Conservation (phyloP, 37 sponge, comb jelly and placozoan genomes). For the Halisarca cf. caerulea region DNA sequence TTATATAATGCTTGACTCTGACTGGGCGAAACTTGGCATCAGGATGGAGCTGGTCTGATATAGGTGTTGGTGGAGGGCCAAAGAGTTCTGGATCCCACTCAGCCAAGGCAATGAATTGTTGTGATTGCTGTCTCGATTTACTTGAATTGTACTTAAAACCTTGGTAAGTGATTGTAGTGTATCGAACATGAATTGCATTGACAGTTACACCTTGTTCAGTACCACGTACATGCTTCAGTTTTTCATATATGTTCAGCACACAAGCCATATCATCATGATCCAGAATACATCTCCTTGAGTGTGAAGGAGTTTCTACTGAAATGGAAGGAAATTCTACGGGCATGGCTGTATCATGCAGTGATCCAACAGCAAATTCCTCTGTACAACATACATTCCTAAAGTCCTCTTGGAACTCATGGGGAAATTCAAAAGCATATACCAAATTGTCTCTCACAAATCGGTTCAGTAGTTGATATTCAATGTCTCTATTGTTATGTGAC, state of each 20-base stretch:
- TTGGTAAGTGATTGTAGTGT: neutral
- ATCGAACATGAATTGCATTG: neutral
- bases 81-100: neutral
- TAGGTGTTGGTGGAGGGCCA: neutral
- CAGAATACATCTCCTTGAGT: constrained; percentile 14
- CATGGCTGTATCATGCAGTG: neutral
- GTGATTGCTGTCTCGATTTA: neutral
- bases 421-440: constrained; percentile 9
- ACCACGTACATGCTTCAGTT: neutral
- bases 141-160: neutral
- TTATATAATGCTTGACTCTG: neutral
- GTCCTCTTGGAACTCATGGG: neutral
- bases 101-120: neutral
- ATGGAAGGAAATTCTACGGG: too few relatives aligned
- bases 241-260: neutral
- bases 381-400: neutral
- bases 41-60: neutral
- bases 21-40: neutral
- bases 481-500: constrained; percentile 6
- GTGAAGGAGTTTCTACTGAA: too few relatives aligned
- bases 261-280: neutral
- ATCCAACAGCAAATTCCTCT: neutral
- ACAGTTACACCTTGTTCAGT: neutral
- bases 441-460: constrained; percentile 21
- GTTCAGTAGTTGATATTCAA: constrained; percentile 12